phyloP scores from a whole-genome alignment of 2,113 vertebrate species.

The Genyomyrus donnyi region DNA sequence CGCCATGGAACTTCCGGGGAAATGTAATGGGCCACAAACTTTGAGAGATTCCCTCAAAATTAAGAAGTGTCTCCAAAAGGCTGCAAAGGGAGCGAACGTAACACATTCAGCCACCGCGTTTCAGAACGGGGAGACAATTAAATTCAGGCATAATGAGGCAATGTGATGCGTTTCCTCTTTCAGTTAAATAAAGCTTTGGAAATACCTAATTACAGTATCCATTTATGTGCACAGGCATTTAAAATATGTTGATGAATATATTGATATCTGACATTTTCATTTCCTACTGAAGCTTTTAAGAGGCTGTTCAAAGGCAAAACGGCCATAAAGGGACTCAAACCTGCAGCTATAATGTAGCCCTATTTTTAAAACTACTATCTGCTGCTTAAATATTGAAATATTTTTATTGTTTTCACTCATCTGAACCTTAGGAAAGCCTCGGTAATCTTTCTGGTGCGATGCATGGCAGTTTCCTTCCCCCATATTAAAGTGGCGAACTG shows the following conservation, averaged over 20 bases:
- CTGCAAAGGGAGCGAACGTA: constrained; percentile 2
- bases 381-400: background rate
- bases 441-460: background rate
- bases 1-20: constrained; percentile 42
- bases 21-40: constrained; percentile 44
- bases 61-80: constrained; percentile 24
- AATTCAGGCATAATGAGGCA: background rate
- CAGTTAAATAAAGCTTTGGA: background rate
- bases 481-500: background rate
- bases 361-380: background rate
- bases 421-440: background rate
- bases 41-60: constrained; percentile 34
- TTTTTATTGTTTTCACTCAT: background rate
- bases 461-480: background rate
- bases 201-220: background rate
- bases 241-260: background rate
- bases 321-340: background rate
- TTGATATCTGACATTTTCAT: background rate
- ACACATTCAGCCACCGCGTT: background rate
- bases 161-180: background rate
- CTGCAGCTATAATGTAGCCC: background rate
- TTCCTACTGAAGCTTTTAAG: background rate
- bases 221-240: background rate
- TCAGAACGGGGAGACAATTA: background rate
- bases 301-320: background rate